phyloP scores from a whole-genome alignment of 2,797 vertebrate species.

The Arnoldichthys spilopterus region DNA sequence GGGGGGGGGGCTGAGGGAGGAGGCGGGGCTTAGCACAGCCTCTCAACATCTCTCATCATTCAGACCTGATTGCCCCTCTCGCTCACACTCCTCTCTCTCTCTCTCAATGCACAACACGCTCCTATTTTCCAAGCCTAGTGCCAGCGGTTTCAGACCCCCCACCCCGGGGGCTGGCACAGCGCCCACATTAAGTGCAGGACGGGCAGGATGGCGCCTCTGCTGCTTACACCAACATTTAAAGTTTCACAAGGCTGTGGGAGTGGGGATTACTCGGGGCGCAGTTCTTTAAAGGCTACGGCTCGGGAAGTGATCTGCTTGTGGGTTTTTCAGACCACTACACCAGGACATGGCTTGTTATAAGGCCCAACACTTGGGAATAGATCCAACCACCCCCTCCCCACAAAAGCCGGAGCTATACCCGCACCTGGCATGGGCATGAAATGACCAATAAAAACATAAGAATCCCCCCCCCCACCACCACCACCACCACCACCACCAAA shows the following conservation, averaged over 20 bases:
- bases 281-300: slow-evolving; percentile 70
- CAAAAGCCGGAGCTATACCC: slow-evolving; percentile 32
- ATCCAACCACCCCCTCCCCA: slow-evolving; percentile 36
- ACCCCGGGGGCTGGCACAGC: slow-evolving; percentile 68
- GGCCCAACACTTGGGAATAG: slow-evolving; percentile 49
- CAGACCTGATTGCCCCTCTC: slow-evolving; percentile 71
- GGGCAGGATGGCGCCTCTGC: slow-evolving; percentile 78
- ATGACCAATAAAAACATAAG: slow-evolving; percentile 54
- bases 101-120: slow-evolving; percentile 38
- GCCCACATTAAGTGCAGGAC: slow-evolving; percentile 72
- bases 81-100: slow-evolving; percentile 66
- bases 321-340: slow-evolving; percentile 68
- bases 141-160: slow-evolving; percentile 68
- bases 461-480: slow-evolving; percentile 18
- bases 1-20: slow-evolving; percentile 12
- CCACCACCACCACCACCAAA: background rate
- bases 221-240: slow-evolving; percentile 79
- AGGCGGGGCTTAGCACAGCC: slow-evolving; percentile 70
- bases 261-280: slow-evolving; percentile 67
- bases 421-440: slow-evolving; percentile 64
- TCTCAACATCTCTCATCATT: slow-evolving; percentile 85
- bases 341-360: slow-evolving; percentile 47
- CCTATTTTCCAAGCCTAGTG: slow-evolving; percentile 66
- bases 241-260: slow-evolving; percentile 73
- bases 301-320: slow-evolving; percentile 66